phyloP scores from a whole-genome alignment of 2,113 vertebrate genomes.

The Pelobates fuscus region DNA sequence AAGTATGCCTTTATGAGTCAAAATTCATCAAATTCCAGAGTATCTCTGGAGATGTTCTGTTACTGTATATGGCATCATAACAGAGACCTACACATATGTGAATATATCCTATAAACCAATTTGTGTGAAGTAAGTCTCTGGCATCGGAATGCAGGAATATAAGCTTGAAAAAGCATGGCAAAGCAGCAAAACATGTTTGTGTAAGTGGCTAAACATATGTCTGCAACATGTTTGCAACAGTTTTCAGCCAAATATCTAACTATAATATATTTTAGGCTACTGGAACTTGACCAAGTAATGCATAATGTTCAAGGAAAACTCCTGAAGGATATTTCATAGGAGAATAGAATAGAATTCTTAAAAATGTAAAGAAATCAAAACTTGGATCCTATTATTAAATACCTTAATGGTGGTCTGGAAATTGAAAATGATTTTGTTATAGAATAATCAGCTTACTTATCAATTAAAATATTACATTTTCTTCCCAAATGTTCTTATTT shows the following conservation, averaged over 20 bases:
- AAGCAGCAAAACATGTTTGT: slow-evolving; percentile 16
- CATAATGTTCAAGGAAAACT: slow-evolving; percentile 24
- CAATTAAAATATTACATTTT: no score
- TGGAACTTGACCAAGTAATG: slow-evolving; percentile 22
- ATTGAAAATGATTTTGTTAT: background rate
- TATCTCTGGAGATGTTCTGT: background rate
- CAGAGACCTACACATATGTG: slow-evolving; percentile 15
- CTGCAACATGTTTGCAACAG: slow-evolving; percentile 17
- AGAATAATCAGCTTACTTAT: no score
- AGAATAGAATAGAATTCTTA: slow-evolving; percentile 8
- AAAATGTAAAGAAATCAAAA: background rate
- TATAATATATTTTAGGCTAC: slow-evolving; percentile 4
- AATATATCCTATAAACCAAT: background rate
- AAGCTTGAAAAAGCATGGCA: slow-evolving; percentile 3
- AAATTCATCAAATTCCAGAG: slow-evolving; percentile 15
- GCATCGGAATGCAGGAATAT: slow-evolving; percentile 2
- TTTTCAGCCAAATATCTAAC: slow-evolving; percentile 21
- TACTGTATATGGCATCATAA: slow-evolving; percentile 2
- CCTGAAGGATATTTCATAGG: slow-evolving; percentile 12
- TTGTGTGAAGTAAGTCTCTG: slow-evolving; percentile 1
- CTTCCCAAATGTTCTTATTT: no score
- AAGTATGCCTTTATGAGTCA: background rate
- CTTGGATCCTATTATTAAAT: background rate
- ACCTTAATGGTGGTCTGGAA: slow-evolving; percentile 1
- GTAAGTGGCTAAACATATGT: slow-evolving; percentile 24